Conservation (phyloP, 1,140 invertebrate genomes). For the Aphidius ervi region DNA sequence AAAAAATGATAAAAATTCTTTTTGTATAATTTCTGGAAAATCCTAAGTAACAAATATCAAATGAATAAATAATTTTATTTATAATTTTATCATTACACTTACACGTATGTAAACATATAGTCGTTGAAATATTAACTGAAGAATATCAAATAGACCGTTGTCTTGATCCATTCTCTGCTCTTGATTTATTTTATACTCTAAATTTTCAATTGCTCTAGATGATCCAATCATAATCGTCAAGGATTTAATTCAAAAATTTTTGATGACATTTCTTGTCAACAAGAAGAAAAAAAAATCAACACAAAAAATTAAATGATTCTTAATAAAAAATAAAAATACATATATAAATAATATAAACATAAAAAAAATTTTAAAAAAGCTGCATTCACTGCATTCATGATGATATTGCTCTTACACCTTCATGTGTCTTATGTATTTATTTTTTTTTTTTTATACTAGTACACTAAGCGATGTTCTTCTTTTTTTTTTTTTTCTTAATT, state of each 20-base stretch:
- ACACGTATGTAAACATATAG: constrained; percentile 35
- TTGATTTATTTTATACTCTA: constrained; percentile 1
- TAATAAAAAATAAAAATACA: no score
- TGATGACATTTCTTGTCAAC: no score
- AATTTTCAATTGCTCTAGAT: constrained; percentile 2
- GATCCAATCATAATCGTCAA: constrained; percentile 3
- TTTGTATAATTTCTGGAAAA: constrained; percentile 26
- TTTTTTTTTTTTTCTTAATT: no score
- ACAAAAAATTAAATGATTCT: no score
- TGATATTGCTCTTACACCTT: no score
- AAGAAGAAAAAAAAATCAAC: no score
- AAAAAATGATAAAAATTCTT: constrained; percentile 27
- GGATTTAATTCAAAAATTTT: background rate
- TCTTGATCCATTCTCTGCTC: constrained; percentile 30
- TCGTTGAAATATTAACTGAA: constrained; percentile 28
- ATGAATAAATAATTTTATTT: background rate
- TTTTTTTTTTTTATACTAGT: no score
- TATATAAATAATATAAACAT: no score
- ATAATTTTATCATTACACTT: constrained; percentile 16
- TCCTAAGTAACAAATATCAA: constrained; percentile 10
- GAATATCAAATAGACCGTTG: constrained; percentile 27
- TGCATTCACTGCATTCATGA: no score
- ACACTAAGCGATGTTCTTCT: no score
- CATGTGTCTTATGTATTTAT: no score
- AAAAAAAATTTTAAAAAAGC: no score